Evolutionary conservation across 1,140 invertebrate genomes (phyloP).

Genomic region (Littorina saxatilis): DNA sequence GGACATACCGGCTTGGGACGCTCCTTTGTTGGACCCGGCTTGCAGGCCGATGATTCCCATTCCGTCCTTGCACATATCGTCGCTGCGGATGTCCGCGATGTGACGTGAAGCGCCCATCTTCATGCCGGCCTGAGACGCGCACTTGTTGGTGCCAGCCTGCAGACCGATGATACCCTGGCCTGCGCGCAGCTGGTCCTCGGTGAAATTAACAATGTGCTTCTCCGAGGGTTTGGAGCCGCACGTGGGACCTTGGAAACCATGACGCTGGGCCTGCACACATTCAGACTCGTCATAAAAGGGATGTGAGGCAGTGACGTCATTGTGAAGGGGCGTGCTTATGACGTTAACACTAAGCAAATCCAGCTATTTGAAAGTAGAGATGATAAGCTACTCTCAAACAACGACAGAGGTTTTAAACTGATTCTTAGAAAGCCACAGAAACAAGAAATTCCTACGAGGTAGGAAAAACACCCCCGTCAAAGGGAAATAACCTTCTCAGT

Average conservation of each 20-base stretch:
- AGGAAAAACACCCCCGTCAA: no score
- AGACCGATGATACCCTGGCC: conserved; percentile 93
- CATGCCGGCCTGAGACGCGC: conserved; percentile 93
- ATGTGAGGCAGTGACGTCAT: no score
- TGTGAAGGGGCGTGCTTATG: no score
- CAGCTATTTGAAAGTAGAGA: no score
- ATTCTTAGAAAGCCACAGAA: no score
- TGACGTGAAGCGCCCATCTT: conserved; percentile 96
- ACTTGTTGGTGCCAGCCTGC: conserved; percentile 95
- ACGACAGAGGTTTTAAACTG: no score
- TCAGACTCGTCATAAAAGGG: no score
- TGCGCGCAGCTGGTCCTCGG: conserved; percentile 92
- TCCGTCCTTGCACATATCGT: conserved; percentile 76
- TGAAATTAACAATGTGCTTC: conserved; percentile 87
- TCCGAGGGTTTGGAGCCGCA: conserved; percentile 93
- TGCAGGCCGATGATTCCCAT: conserved; percentile 92
- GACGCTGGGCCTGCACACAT: conserved; percentile 68
- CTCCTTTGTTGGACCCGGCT: conserved; percentile 91
- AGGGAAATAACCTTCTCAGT: no score
- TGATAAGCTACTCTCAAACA: no score
- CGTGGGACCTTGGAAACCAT: conserved; percentile 63
- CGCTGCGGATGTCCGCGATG: conserved; percentile 78
- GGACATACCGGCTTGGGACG: conserved; percentile 75
- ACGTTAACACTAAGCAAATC: no score
- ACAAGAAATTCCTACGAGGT: no score